Evolutionary conservation across 1,140 invertebrate species (phyloP).

Genomic region (Melanaphis sacchari): DNA sequence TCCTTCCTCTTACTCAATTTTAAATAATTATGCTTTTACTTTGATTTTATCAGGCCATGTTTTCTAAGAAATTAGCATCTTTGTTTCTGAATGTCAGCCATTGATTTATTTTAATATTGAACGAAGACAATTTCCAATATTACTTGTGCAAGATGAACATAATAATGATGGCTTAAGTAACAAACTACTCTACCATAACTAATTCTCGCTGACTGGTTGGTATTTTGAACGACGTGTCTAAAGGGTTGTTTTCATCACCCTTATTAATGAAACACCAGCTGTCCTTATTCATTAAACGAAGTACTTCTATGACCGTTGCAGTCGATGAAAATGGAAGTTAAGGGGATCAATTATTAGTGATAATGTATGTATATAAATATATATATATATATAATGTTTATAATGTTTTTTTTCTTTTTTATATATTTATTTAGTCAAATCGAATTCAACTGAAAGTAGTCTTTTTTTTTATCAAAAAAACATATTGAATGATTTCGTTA

Average conservation of each 20-base stretch:
- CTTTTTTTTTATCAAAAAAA: not conserved
- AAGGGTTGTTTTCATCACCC: conserved; percentile 30
- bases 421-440: not conserved
- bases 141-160: not conserved
- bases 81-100: not conserved
- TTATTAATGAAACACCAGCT: conserved; percentile 30
- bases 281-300: not conserved
- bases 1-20: not conserved
- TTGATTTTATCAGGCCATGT: not conserved
- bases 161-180: conserved; percentile 29
- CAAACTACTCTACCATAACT: conserved; percentile 24
- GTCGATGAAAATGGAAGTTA: not conserved
- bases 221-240: conserved; percentile 17
- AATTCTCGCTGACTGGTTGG: conserved; percentile 25
- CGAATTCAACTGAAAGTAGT: not conserved
- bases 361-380: not conserved
- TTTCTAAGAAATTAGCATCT: not conserved
- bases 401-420: not conserved
- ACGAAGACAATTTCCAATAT: not conserved
- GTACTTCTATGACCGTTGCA: conserved; percentile 14
- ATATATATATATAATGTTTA: not conserved
- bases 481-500: not conserved
- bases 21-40: not conserved
- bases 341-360: not conserved
- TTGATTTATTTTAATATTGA: conserved; percentile 26